Evolutionary conservation across 1,140 invertebrate genomes (phyloP), one percentile per base, ranked within the genome.

Genomic region (Papilio machaon): DNA sequence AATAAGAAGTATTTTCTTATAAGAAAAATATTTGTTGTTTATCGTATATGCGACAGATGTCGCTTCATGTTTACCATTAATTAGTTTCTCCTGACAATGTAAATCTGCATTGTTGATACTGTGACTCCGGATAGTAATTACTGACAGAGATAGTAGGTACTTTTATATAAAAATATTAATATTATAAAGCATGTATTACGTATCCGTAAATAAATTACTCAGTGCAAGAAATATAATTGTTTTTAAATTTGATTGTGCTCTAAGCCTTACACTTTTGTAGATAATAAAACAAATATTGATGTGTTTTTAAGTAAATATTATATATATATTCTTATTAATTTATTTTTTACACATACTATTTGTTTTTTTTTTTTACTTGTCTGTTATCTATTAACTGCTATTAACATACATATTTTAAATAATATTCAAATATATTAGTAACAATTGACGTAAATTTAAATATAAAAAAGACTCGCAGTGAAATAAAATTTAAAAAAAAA

Each of bases 21-120:
- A 70, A 70, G 64, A 70, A 70, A 70, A 70, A 38, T 70, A 70
- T 70, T 70, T 70, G 64, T 60, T 9, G 58, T 70, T 70, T 35
- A 70, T 38, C 64, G 13, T 13, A 35, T 35, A 38, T 70, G 5
- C 64, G 64, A 70, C 64, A 70, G 64, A 70, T 70, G 64, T 70
- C 64, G 64, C 64, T 70, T 15, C 2, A 15, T 35, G 30, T 70
- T 70, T 70, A 35, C 11, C 23, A 70, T 70, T 35, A 38, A 70
- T 70, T 70, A 70, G 13, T 70, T 35, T 30, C 64, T 70, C 30
- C 11, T 70, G 64, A 70, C 64, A 70, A 70, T 70, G 64, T 70
- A 70, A 70, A 70, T 70, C 5, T 15, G 13, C 30, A 35, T 35
- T 70, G 64, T 70, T 70, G 35, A 70, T 70, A 23, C 11, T 64